Base-by-base conservation (phyloP, 2,888 invertebrate species). In the Selenia dentaria region DNA sequence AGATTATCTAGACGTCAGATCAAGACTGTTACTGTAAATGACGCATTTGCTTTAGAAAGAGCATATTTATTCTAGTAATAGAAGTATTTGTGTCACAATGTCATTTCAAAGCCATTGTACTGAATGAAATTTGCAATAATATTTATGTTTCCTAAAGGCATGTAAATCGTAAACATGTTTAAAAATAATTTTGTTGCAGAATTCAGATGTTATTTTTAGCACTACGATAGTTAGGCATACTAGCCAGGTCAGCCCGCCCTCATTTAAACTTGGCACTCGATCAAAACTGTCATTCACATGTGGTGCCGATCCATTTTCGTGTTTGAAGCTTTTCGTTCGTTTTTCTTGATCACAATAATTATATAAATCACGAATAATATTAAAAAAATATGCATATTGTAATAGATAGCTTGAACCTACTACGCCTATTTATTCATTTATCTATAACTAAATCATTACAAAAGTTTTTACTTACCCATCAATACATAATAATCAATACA, bases 221-320 rank as follows among this genome's bases (percentile, higher is more conserved):
- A 44, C 50, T 48, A 57, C 58, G 55, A 59, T 64, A 41, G 47
- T 36, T 65, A 61, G 54, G 56, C 53, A 62, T 58, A 58, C 62
- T 58, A 46, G 59, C 60, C 62, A 57, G 59, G 67, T 63, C 65
- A 54, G 65, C 56, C 59, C 58, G 67, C 62, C 65, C 70, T 68
- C 67, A 69, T 73, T 73, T 67, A 74, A 63, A 58, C 62, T 72
- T 72, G 74, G 76, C 73, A 64, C 72, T 73, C 65, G 67, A 73
- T 76, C 74, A 77, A 75, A 70, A 57, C 70, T 71, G 74, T 74
- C 78, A 70, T 57, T 51, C 56, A 59, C 73, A 70, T 54, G 61
- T 70, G 73, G 64, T 65, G 60, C 65, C 64, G 64, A 67, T 75
- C 67, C 66, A 69, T 73, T 72, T 67, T 72, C 66, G 70, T 69